These are phyloP conservation scores for Acheta domesticus DNA, from an alignment of 2,888 invertebrate species.

Conservation along the genomic window DNA sequence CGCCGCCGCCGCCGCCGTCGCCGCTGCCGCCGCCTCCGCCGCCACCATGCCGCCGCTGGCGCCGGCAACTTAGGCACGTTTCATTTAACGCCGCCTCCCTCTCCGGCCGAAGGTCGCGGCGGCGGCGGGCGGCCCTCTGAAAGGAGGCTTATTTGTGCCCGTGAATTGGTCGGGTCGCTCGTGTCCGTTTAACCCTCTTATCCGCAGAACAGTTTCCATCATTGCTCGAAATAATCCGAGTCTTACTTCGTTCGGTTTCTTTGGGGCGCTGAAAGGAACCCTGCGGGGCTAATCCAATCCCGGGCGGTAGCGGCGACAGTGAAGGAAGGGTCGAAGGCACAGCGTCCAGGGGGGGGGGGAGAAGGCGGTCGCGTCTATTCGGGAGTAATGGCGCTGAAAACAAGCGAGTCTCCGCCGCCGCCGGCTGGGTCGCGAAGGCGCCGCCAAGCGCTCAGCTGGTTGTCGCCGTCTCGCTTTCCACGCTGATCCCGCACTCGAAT, in stretches of 20 bases:
- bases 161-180: slow-evolving; percentile 18
- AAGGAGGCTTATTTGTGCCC: slow-evolving; percentile 9
- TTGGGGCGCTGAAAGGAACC: neutral
- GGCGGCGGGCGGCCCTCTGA: neutral
- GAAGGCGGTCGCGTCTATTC: neutral
- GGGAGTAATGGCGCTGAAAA: slow-evolving; percentile 11
- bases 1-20: neutral
- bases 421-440: too few relatives aligned
- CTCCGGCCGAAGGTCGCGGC: neutral
- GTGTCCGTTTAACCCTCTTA: slow-evolving; percentile 18
- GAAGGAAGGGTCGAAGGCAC: neutral
- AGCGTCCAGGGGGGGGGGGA: neutral
- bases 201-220: slow-evolving; percentile 18
- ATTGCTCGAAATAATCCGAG: neutral
- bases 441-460: too few relatives aligned
- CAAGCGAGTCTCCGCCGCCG: neutral
- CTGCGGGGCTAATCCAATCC: slow-evolving; percentile 7
- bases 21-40: neutral
- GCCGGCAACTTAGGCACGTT: slow-evolving; percentile 18
- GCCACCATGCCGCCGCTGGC: neutral
- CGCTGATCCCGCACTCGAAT: too few relatives aligned
- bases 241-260: slow-evolving; percentile 8
- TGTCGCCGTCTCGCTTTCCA: too few relatives aligned
- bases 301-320: neutral
- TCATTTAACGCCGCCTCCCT: slow-evolving; percentile 18